Percentiles rank a stretch among this genome's conserved stretches.
Conservation (phyloP, 1,140 invertebrate species). For the Elysia chlorotica region DNA sequence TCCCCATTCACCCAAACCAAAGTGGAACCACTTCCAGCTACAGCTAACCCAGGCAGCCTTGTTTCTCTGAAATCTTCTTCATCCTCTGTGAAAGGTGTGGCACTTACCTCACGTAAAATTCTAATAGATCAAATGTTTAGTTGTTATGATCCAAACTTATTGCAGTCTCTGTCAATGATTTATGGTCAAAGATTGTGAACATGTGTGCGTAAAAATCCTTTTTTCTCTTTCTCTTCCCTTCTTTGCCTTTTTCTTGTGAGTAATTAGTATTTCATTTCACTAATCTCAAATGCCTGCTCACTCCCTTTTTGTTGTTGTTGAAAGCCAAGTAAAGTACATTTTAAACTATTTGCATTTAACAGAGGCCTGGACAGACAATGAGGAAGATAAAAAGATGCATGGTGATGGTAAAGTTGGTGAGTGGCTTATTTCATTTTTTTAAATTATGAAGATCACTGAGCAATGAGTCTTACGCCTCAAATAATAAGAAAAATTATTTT, state of each 20-base stretch:
- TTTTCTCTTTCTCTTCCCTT: background rate
- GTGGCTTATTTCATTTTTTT: background rate
- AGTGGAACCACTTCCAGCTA: background rate
- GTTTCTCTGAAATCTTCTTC: background rate
- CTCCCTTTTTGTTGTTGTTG: background rate
- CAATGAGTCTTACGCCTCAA: background rate
- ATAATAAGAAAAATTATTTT: background rate
- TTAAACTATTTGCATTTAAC: background rate
- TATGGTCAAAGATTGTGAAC: background rate
- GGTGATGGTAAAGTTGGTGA: background rate
- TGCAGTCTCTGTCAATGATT: too few species aligned
- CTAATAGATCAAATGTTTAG: background rate
- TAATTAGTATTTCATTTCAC: background rate
- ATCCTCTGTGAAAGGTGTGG: background rate
- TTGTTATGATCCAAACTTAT: too few species aligned
- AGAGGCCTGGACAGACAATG: conserved; percentile 5
- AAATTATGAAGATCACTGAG: background rate
- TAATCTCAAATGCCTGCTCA: background rate
- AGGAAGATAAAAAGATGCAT: background rate
- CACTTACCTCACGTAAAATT: background rate
- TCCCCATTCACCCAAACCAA: background rate
- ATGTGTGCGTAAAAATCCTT: background rate
- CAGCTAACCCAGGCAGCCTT: background rate
- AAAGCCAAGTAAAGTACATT: background rate
- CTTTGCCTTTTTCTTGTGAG: background rate